Conservation (phyloP, 2,888 invertebrate species). For the Drepanosiphum platanoidis region DNA sequence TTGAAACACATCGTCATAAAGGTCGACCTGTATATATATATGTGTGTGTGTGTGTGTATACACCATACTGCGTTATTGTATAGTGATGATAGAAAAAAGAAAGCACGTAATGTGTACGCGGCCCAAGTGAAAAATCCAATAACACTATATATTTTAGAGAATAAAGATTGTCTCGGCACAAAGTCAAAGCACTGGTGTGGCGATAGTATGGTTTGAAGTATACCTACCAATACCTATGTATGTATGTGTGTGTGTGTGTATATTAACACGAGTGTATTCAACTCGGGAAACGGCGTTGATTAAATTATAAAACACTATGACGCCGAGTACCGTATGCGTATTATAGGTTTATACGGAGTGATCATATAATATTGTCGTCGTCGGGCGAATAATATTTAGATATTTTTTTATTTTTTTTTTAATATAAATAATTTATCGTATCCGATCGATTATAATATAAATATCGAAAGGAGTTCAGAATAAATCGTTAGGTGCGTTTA, state of each 20-base stretch:
- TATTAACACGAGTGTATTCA: background rate
- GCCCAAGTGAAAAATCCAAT: slow-evolving; percentile 37
- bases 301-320: background rate
- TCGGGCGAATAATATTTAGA: background rate
- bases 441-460: no score
- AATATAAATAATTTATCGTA: no score
- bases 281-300: background rate
- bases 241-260: background rate
- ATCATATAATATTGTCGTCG: background rate
- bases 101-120: background rate
- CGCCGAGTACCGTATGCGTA: background rate
- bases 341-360: background rate
- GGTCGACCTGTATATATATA: background rate
- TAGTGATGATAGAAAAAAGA: background rate
- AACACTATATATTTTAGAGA: slow-evolving; percentile 18
- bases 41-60: background rate
- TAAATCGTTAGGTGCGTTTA: no score
- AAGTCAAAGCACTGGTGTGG: slow-evolving; percentile 13
- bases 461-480: no score
- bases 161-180: slow-evolving; percentile 43
- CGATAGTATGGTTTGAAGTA: background rate
- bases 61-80: background rate
- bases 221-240: no score
- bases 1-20: background rate
- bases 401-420: no score